Base-by-base conservation (phyloP, 2,797 vertebrate genomes). In the Acipenser ruthenus region DNA sequence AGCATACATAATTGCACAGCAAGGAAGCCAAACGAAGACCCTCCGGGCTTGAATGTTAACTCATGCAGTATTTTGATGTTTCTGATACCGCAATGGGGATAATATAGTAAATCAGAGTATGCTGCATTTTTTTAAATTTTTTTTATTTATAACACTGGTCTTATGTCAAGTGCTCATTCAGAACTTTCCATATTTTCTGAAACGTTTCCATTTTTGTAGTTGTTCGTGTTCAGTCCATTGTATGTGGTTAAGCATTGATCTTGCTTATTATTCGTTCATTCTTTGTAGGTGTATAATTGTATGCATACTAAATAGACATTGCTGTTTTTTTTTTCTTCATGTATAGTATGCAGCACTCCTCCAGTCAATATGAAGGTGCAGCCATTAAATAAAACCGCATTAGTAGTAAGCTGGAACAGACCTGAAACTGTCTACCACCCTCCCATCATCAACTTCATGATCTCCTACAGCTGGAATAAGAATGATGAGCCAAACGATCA, bases 391-490 rank as follows among this genome's bases (percentile, higher is more conserved):
- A 82, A 83, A 79, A 95, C 94, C 0, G 91, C 94, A 0, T 84
- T 98, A 70, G 85, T 94, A 72, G 93, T 98, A 49, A 92, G 94
- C 72, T 98, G 96, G 95, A 91, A 93, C 62, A 91, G 84, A 52
- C 95, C 95, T 0, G 93, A 95, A 84, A 85, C 86, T 71, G 85
- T 91, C 83, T 97, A 97, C 81, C 94, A 97, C 70, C 94, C 94
- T 0, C 95, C 96, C 0, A 94, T 98, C 84, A 91, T 95, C 78
- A 95, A 93, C 84, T 97, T 95, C 84, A 88, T 94, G 86, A 90
- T 98, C 74, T 97, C 95, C 64, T 98, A 97, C 77, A 98, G 96
- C 87, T 98, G 95, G 95, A 93, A 93, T 60, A 92, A 92, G 83
- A 95, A 97, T 0, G 95, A 98, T 52, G 94, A 95, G 6, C 93